Percentiles rank a stretch among this genome's conserved stretches.
Evolutionary conservation across 2,113 vertebrate species (phyloP).

Genomic region (Eudyptes chrysolophus): DNA sequence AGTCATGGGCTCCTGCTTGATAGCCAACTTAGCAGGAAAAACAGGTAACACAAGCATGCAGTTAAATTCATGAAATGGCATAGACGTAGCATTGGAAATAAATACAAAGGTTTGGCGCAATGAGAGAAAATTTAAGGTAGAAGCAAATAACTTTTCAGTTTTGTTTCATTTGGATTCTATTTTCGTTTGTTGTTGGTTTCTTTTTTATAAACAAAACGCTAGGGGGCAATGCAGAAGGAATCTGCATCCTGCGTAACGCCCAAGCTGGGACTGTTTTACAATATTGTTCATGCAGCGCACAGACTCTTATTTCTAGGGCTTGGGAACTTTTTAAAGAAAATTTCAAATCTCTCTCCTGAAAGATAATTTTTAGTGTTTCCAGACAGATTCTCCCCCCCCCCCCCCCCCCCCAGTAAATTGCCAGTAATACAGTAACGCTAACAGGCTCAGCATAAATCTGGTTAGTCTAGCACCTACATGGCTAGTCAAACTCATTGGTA

Average conservation of each 20-base stretch:
- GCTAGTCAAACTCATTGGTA: not conserved
- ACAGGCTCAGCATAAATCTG: not conserved
- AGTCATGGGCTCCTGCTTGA: not conserved
- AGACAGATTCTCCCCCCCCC: not conserved
- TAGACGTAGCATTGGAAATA: fast-evolving
- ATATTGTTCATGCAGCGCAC: fast-evolving
- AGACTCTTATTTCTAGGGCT: not conserved
- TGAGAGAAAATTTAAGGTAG: not conserved
- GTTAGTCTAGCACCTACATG: fast-evolving
- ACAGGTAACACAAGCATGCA: not conserved
- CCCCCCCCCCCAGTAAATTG: too few species aligned
- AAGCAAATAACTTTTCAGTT: not conserved
- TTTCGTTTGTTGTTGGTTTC: not conserved
- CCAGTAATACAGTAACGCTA: not conserved
- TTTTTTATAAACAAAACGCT: not conserved
- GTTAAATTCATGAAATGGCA: not conserved
- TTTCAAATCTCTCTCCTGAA: not conserved
- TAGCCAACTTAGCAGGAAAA: not conserved
- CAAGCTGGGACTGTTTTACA: not conserved
- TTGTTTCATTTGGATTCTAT: not conserved
- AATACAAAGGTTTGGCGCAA: not conserved
- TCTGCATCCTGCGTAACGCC: fast-evolving
- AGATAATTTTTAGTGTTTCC: not conserved
- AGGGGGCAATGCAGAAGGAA: conserved; percentile 22
- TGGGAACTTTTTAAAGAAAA: not conserved